Evolutionary conservation across 2,888 invertebrate genomes (phyloP), one percentile per base, ranked within the genome.

Genomic region (Nesidiocoris tenuis): DNA sequence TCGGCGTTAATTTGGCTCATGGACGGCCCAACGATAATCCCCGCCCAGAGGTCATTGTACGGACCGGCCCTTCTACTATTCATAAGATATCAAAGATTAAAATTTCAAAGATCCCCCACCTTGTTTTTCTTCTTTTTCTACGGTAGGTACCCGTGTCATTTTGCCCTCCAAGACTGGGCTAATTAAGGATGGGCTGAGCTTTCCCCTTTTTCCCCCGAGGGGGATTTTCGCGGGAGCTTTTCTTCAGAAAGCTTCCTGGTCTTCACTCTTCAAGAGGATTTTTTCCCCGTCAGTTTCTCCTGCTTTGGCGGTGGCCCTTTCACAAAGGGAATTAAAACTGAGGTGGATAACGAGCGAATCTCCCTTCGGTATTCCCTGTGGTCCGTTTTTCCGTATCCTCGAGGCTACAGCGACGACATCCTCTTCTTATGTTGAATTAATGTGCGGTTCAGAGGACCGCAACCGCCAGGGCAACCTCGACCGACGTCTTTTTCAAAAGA

Each of bases 321-420:
- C 56, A 12, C 65, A 65, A 65, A 65, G 65, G 19, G 65, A 65
- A 65, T 65, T 65, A 39, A 39, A 65, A 39, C 16, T 39, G 17
- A 39, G 65, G 65, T 3, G 65, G 65, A 39, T 65, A 65, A 65
- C 39, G 21, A 5, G 25, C 2, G 39, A 24, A 18, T 5, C 25
- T 7, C 65, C 65, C 19, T 65, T 12, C 3, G 39, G 39, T 12
- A 39, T 39, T 39, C 39, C 39, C 39, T 39, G 5, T 39, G 5
- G 39, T 39, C 39, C 39, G 39, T 39, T 39, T 39, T 39, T 39
- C 39, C 5, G 39, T 39, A 39, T 39, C 39, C 39, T 39, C 39
- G 12, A 39, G 39, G 39, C 39, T 39, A 7, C 39, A 3, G 39
- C 12, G 39, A 39, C 39, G 39, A 39, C 39, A 39, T 39, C 39